Percentiles rank a stretch among this genome's conserved stretches.
These are phyloP conservation scores for Caerostris extrusa DNA, from an alignment of 1,140 invertebrate genomes.

Conservation along the genomic window DNA sequence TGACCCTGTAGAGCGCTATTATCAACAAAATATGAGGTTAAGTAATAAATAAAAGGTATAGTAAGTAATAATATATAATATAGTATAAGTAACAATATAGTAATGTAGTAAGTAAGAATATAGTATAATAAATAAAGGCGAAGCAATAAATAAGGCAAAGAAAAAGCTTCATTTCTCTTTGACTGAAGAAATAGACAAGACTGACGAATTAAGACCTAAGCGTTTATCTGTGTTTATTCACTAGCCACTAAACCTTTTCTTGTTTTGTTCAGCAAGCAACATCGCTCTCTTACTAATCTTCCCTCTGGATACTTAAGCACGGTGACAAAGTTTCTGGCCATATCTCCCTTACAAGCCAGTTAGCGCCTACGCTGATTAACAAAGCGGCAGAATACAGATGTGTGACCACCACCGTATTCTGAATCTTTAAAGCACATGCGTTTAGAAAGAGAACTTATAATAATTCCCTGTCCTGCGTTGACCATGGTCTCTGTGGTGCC, in stretches of 20 bases:
- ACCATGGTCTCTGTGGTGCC: background rate
- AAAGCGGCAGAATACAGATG: background rate
- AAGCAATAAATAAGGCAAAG: too few species aligned
- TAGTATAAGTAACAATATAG: too few species aligned
- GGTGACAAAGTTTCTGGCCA: background rate
- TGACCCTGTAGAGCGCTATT: too few species aligned
- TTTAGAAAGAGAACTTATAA: background rate
- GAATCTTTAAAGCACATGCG: background rate
- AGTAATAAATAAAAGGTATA: too few species aligned
- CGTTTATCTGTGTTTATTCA: background rate
- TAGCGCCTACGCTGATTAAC: background rate
- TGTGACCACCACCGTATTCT: background rate
- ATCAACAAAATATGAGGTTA: too few species aligned
- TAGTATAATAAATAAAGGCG: too few species aligned
- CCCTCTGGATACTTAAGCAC: background rate
- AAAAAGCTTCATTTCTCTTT: too few species aligned
- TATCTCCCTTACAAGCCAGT: background rate
- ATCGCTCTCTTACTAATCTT: constrained; percentile 6
- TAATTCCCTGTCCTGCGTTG: background rate
- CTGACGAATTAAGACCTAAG: background rate
- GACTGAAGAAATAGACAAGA: background rate
- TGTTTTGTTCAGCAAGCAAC: background rate
- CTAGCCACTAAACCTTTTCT: background rate
- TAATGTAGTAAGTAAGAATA: too few species aligned
- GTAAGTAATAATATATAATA: too few species aligned